A percentile compares a stretch with the other conserved stretches of the same genome.
Evolutionary conservation across 2,888 invertebrate genomes (phyloP).

Genomic region (Helleia helle): DNA sequence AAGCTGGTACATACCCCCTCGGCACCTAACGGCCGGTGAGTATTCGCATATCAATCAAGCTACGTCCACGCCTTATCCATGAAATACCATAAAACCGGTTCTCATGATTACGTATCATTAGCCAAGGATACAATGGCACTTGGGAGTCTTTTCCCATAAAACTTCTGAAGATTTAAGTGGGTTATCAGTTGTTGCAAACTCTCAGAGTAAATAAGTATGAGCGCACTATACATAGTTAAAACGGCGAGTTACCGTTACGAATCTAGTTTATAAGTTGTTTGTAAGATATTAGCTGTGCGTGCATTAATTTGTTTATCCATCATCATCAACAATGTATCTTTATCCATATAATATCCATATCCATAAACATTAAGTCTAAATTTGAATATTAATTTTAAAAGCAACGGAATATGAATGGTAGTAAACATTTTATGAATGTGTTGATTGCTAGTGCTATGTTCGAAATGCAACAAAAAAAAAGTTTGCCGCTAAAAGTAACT

Average conservation of each 20-base stretch:
- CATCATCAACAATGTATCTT: no score
- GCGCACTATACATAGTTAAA: background rate
- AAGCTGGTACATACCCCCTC: conserved; percentile 91
- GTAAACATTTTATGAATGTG: no score
- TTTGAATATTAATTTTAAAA: background rate
- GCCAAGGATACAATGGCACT: conserved; percentile 13
- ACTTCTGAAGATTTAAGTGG: conserved; percentile 2
- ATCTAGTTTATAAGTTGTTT: conserved; percentile 1
- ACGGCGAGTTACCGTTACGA: conserved; percentile 2
- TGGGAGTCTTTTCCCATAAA: conserved; percentile 4
- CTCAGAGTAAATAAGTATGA: background rate
- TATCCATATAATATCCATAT: background rate
- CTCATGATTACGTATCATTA: conserved; percentile 35
- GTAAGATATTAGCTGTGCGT: background rate
- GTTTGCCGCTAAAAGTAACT: no score
- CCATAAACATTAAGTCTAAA: no score
- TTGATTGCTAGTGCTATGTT: no score
- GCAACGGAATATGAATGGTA: no score
- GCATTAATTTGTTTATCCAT: background rate
- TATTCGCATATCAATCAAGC: conserved; percentile 32
- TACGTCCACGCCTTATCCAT: conserved; percentile 33
- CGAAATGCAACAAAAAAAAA: no score
- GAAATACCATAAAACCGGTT: conserved; percentile 48
- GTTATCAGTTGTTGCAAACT: conserved; percentile 6
- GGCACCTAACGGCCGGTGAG: conserved; percentile 81